Evolutionary conservation across 2,888 invertebrate species (phyloP).

Genomic region (Apeira syringaria): DNA sequence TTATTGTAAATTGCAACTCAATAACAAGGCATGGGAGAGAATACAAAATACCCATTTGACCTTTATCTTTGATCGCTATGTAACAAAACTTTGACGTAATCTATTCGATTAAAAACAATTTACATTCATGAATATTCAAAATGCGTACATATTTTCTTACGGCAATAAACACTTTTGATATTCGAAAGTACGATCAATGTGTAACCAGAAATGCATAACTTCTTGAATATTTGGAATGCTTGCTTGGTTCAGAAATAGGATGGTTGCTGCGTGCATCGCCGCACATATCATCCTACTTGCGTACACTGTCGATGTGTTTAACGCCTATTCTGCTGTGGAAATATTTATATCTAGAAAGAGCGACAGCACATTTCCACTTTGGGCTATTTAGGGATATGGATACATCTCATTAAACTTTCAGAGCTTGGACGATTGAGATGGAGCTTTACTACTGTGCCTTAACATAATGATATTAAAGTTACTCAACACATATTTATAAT

Average conservation of each 20-base stretch:
- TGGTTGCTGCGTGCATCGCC: conserved; percentile 29
- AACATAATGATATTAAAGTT: no score
- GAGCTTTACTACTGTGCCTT: no score
- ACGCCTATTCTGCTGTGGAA: conserved; percentile 41
- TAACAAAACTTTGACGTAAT: conserved; percentile 18
- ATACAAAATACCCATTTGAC: conserved; percentile 17
- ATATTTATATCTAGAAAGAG: conserved; percentile 40
- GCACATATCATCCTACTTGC: conserved; percentile 30
- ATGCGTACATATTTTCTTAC: conserved; percentile 11
- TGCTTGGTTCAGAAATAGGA: conserved; percentile 56
- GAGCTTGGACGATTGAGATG: conserved; percentile 18
- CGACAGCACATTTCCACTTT: conserved; percentile 22
- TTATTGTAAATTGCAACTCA: conserved; percentile 2
- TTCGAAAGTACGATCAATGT: conserved; percentile 15
- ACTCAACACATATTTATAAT: no score
- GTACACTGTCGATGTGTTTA: conserved; percentile 40
- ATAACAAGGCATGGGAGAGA: conserved; percentile 11
- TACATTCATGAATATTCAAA: conserved; percentile 37
- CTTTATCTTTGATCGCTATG: conserved; percentile 32
- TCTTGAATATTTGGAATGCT: conserved; percentile 40
- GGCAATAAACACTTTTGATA: conserved; percentile 5
- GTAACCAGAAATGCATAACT: no score
- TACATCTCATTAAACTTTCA: conserved; percentile 23
- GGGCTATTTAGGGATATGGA: conserved; percentile 20
- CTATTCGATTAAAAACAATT: conserved; percentile 38